phyloP scores from a whole-genome alignment of 2,888 invertebrate genomes.

The Synergus laeviventris region DNA sequence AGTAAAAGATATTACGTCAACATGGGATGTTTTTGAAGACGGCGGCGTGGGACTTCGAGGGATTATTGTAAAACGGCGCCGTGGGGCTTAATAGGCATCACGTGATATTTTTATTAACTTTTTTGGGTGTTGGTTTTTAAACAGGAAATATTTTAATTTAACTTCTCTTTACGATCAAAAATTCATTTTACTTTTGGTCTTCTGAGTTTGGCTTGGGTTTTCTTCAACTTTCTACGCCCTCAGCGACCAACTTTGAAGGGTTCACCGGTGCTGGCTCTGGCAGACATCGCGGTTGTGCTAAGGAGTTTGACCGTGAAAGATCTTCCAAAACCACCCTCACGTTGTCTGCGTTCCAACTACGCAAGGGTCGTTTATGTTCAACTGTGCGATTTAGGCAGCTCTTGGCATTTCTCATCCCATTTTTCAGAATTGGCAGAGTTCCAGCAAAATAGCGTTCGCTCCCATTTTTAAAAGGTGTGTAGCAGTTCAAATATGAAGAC shows the following conservation, averaged over 20 bases:
- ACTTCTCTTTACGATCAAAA: not conserved
- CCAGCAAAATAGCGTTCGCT: slow-evolving; percentile 59
- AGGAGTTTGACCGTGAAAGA: slow-evolving; percentile 43
- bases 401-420: slow-evolving; percentile 14
- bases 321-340: slow-evolving; percentile 45
- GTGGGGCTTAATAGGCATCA: not conserved
- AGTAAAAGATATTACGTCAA: too few relatives aligned
- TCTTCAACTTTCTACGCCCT: slow-evolving; percentile 26
- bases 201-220: slow-evolving; percentile 7
- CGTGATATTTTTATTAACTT: not conserved
- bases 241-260: slow-evolving; percentile 43
- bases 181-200: not conserved
- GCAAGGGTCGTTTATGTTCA: not conserved
- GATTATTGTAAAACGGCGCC: not conserved
- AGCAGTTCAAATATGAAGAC: not conserved
- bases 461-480: slow-evolving; percentile 25
- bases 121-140: not conserved
- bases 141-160: not conserved
- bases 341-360: slow-evolving; percentile 8
- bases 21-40: not conserved
- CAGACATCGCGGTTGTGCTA: slow-evolving; percentile 44
- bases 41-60: slow-evolving; percentile 19
- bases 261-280: slow-evolving; percentile 45
- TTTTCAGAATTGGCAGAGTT: slow-evolving; percentile 59
- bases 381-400: not conserved